Base-by-base conservation (phyloP, 2,888 invertebrate species). In the Micoletzkya japonica region DNA sequence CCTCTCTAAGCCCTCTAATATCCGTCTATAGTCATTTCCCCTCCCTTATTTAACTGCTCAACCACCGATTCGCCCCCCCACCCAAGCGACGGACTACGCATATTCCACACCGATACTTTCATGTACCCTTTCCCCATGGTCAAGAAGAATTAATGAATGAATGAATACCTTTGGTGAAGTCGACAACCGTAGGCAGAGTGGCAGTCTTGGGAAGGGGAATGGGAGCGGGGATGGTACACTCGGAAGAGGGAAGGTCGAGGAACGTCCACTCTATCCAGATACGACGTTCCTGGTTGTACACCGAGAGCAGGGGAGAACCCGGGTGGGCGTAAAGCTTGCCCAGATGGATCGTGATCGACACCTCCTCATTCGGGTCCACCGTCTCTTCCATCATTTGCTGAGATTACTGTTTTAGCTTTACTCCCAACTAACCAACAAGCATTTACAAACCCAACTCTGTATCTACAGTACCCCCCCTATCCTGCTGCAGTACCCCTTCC, bases 221-320 rank as follows among this genome's bases (percentile, higher is more conserved):
- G 14, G 58, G 52, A 30, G 54, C 36, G 2, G 70, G 63, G 24
- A 75, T 75, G 61, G 72, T 77, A 54, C 78, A 80, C 17, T 70
- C 61, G 7, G 74, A 73, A 32, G 71, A 71, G 10, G 60, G 54
- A 52, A 79, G 75, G 63, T 79, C 79, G 49, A 79, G 72, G 56
- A 79, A 76, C 36, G 44, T 37, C 64, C 64, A 66, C 14, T 66
- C 64, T 3, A 66, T 66, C 0, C 2, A 20, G 14, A 66, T 37
- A 14, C 36, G n/a, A 0, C 14, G 20, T 37, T 54, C 54, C 64
- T 66, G 52, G 14, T 37, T 36, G 0, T 52, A n/a, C n/a, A 20
- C 37, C 4, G 64, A 66, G 2, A 66, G 37, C 2, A 66, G 20
- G 26, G n/a, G n/a, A 14, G 64, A 66, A 44, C 36, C 64, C 2